Percentiles rank a stretch among this genome's conserved stretches.
Conservation (phyloP, 2,113 vertebrate species). For the Esox niger region DNA sequence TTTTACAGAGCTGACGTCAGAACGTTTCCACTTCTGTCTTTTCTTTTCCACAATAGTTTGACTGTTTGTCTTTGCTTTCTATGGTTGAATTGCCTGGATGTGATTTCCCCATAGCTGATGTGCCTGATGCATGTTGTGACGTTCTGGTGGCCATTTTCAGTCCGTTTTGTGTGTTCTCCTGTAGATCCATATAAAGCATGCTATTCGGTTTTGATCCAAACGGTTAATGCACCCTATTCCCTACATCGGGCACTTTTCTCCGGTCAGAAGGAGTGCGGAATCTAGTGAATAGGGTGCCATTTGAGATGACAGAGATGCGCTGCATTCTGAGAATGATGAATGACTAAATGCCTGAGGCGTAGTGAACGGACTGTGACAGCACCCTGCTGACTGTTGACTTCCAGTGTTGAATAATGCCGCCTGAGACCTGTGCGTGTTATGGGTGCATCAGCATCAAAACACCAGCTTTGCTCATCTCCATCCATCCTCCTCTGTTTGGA, state of each 20-base stretch:
- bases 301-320: neutral
- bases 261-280: no score
- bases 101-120: neutral
- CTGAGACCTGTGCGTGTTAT: neutral
- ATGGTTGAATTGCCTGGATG: neutral
- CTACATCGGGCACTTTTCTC: no score
- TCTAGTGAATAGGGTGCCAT: neutral
- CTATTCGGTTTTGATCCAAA: neutral
- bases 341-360: neutral
- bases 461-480: neutral
- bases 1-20: no score
- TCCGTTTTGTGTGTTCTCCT: neutral
- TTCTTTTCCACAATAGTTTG: neutral
- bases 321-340: conserved; percentile 8
- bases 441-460: conserved; percentile 11
- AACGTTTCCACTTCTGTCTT: neutral
- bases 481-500: neutral
- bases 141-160: neutral
- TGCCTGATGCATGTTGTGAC: neutral
- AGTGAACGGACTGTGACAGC: neutral
- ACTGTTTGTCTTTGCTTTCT: neutral
- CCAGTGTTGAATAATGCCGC: neutral
- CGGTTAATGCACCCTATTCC: neutral
- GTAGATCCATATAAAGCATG: neutral
- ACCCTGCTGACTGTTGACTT: neutral